Conservation (phyloP, 1,140 invertebrate species). For the Drosophila athabasca region DNA sequence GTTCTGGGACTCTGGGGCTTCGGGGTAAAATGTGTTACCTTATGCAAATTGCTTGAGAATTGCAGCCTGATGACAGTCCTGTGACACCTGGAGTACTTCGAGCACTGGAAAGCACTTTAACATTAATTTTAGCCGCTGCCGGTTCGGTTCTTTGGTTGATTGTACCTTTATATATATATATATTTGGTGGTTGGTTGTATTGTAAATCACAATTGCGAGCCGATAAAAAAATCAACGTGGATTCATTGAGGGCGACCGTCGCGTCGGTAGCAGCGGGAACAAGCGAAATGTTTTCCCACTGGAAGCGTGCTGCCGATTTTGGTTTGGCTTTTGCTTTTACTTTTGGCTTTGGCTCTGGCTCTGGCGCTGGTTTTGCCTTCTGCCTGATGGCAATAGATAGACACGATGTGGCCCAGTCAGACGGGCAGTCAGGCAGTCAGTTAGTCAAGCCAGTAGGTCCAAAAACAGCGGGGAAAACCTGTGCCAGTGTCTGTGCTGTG, state of each 20-base stretch:
- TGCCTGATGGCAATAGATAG: conserved; percentile 59
- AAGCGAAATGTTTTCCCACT: conserved; percentile 59
- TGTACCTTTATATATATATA: neutral
- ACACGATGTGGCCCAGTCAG: conserved; percentile 51
- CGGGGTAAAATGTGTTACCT: no score
- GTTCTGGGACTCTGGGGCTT: no score
- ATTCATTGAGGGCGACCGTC: conserved; percentile 24
- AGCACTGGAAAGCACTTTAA: neutral
- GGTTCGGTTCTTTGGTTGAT: no score
- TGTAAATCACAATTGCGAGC: conserved; percentile 57
- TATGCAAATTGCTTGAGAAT: no score
- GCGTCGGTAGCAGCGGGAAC: conserved; percentile 18
- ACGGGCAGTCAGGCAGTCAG: conserved; percentile 36
- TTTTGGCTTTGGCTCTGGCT: conserved; percentile 18
- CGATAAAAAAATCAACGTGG: conserved; percentile 63
- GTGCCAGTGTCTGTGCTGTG: conserved; percentile 8
- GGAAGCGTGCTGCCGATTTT: conserved; percentile 41
- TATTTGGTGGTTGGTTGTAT: conserved; percentile 16
- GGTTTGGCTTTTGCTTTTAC: conserved; percentile 35
- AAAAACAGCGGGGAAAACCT: conserved; percentile 25
- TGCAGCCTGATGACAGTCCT: no score
- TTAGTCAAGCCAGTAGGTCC: conserved; percentile 18
- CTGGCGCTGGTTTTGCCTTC: conserved; percentile 17
- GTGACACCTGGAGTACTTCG: neutral
- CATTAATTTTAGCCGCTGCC: no score